A percentile compares a stretch with the other conserved stretches of the same genome.
Evolutionary conservation across 2,888 invertebrate species (phyloP).

Genomic region (Plebejus anna): DNA sequence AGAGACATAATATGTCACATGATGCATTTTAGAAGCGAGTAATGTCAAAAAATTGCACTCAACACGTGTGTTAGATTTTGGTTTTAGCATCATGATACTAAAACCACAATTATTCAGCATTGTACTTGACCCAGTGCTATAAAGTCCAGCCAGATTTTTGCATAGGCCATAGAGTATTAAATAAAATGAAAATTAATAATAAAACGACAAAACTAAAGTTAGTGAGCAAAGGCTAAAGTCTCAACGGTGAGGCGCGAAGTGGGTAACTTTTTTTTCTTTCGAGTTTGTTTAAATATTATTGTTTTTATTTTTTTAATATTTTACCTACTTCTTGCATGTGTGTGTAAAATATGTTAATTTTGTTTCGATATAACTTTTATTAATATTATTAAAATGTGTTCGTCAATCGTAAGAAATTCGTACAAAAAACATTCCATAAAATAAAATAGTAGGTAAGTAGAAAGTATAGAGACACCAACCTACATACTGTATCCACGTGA

Average conservation of each 20-base stretch:
- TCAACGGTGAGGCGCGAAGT: too few relatives aligned
- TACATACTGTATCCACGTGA: neutral
- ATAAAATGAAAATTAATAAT: neutral
- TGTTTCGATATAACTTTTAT: too few relatives aligned
- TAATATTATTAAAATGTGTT: neutral
- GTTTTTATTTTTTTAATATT: neutral
- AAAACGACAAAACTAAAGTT: neutral
- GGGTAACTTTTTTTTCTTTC: too few relatives aligned
- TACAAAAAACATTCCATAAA: conserved; percentile 15
- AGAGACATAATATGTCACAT: neutral
- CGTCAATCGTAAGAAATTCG: neutral
- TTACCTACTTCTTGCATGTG: too few relatives aligned
- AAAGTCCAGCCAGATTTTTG: neutral
- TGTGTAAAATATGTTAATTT: too few relatives aligned
- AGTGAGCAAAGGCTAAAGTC: too few relatives aligned
- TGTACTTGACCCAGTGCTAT: neutral
- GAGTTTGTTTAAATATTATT: too few relatives aligned
- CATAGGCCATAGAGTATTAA: neutral
- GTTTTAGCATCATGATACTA: too few relatives aligned
- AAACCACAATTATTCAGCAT: too few relatives aligned
- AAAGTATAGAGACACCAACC: neutral
- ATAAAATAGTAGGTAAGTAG: neutral
- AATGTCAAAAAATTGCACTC: neutral
- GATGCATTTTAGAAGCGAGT: neutral
- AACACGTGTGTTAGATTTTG: too few relatives aligned